Base-by-base conservation (phyloP, 2,888 invertebrate genomes). In the Trissoscelio sp. region DNA sequence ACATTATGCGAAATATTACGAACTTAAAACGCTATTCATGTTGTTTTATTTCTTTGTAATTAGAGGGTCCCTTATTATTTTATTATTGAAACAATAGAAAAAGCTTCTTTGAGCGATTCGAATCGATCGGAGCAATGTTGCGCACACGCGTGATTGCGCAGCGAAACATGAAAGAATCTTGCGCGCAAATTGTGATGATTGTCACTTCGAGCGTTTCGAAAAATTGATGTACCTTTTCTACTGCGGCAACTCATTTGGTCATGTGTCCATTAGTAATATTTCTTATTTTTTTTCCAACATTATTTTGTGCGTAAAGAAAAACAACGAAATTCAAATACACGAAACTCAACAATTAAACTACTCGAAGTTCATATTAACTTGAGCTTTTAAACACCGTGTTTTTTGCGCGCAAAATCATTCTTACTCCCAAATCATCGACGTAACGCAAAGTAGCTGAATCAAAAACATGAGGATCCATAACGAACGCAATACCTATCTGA, bases 71-170 rank as follows among this genome's bases (percentile, higher is more conserved):
- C 81, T 77, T 78, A 73, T 75, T 53, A 69, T 81, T 81, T 81
- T 78, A 78, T 78, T 81, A 78, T 70, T 73, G 73, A 81, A 81
- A 81, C 73, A 57, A 81, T 74, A 78, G 57, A 78, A 77, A 73
- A 78, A 73, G 77, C 77, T 81, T 81, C 77, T 78, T 78, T 81
- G 73, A 81, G 75, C 81, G 64, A 67, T 55, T 81, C 81, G 81
- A 77, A 69, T 77, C 37, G 31, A 78, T 73, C 77, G 77, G 72
- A 66, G 62, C 57, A 51, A 28, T 37, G 44, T 70, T 44, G 34
- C 46, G 57, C 55, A 24, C 48, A 39, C 72, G 53, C 46, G 9
- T 31, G 39, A 58, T 42, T 16, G 46, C 57, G 55, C 24, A 16
- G 58, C 62, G 48, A 57, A 58, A 34, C 28, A 7, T 39, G 44